Evolutionary conservation across 2,888 invertebrate genomes (phyloP).

Genomic region (Melieria omissa): DNA sequence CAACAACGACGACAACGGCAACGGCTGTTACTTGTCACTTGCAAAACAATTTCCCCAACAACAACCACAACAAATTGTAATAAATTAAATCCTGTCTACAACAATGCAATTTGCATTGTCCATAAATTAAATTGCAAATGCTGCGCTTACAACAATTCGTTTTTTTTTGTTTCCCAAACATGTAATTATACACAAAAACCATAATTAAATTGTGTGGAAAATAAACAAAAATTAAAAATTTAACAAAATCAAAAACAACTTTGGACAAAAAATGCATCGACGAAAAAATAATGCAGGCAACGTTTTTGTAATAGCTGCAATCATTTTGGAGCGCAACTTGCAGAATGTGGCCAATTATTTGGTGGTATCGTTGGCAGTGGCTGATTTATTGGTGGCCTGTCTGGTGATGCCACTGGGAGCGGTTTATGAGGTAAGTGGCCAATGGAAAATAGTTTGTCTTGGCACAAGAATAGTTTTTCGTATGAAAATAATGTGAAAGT

Average conservation of each 20-base stretch:
- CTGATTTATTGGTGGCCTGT: conserved; percentile 96
- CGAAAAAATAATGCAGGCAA: conserved; percentile 76
- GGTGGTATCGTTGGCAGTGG: conserved; percentile 95
- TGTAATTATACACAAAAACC: neutral
- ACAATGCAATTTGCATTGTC: too few relatives aligned
- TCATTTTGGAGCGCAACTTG: conserved; percentile 90
- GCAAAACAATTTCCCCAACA: conserved; percentile 4
- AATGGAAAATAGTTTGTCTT: too few relatives aligned
- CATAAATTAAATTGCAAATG: conserved; percentile 5
- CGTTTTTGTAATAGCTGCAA: conserved; percentile 97
- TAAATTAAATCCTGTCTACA: too few relatives aligned
- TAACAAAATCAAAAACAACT: conserved; percentile 18
- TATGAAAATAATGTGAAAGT: too few relatives aligned
- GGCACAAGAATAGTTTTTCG: too few relatives aligned
- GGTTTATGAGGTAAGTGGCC: conserved; percentile 83
- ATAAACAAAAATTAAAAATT: conserved; percentile 9
- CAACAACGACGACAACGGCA: conserved; percentile 2
- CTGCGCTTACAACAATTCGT: neutral
- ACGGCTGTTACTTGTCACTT: conserved; percentile 1
- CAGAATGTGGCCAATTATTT: conserved; percentile 97
- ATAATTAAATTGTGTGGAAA: neutral
- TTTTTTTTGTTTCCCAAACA: neutral
- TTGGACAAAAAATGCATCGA: neutral
- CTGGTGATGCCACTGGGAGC: conserved; percentile 92
- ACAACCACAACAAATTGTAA: neutral